Conservation (phyloP, 2,888 invertebrate genomes). For the Pseudococcus viburni region DNA sequence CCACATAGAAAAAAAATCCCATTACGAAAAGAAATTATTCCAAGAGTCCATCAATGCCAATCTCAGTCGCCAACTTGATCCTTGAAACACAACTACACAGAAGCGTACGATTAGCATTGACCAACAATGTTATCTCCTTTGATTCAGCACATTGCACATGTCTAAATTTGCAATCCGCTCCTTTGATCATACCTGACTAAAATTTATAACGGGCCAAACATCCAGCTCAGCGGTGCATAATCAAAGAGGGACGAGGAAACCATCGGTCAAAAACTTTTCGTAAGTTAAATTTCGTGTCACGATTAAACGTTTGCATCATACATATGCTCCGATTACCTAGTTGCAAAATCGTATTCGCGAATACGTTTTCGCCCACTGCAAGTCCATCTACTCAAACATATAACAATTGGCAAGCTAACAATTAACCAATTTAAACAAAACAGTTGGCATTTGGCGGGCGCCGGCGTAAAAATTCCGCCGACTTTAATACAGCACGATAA, state of each 20-base stretch:
- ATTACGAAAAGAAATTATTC: conserved; percentile 18
- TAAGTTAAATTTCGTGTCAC: conserved; percentile 28
- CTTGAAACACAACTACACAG: background rate
- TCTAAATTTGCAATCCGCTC: background rate
- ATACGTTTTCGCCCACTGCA: background rate
- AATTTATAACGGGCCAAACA: background rate
- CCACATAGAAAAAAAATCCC: background rate
- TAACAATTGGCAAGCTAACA: conserved; percentile 1
- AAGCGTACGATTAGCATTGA: background rate
- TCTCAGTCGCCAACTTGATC: background rate
- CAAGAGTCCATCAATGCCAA: conserved; percentile 9
- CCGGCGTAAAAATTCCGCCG: conserved; percentile 13
- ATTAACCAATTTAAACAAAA: conserved; percentile 36
- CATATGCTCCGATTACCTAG: conserved; percentile 21
- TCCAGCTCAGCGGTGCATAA: background rate
- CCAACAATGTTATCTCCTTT: conserved; percentile 6
- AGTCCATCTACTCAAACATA: conserved; percentile 5
- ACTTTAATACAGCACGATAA: conserved; percentile 10
- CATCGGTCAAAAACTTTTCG: background rate
- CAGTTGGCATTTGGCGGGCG: conserved; percentile 24
- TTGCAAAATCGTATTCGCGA: conserved; percentile 6
- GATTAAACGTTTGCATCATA: conserved; percentile 2
- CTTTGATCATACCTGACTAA: conserved; percentile 35
- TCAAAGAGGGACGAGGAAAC: background rate
- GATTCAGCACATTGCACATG: background rate